These are phyloP conservation scores for Orthonevra nobilis DNA, from an alignment of 2,888 invertebrate species.

Conservation along the genomic window DNA sequence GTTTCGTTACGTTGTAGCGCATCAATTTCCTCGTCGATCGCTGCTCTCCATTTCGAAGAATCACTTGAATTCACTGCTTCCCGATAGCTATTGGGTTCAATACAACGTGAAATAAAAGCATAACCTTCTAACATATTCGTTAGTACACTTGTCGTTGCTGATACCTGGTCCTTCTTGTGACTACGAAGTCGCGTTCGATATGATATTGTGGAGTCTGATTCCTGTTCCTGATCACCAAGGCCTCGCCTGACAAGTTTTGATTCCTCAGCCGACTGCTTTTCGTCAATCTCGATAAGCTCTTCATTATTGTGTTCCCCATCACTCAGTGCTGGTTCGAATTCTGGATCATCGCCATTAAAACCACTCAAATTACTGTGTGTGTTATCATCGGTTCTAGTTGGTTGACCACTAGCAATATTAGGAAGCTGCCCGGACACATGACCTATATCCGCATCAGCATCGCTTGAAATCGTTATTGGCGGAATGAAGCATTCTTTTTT, in stretches of 20 bases:
- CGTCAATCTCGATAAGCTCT: too few relatives aligned
- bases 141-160: neutral
- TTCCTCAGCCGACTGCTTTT: too few relatives aligned
- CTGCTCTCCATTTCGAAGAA: neutral
- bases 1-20: too few relatives aligned
- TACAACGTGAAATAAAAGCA: neutral
- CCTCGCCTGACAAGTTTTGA: too few relatives aligned
- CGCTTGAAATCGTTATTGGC: neutral
- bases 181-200: neutral
- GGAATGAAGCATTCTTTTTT: neutral
- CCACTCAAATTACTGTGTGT: neutral
- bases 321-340: neutral
- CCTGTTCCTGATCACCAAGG: neutral
- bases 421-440: neutral
- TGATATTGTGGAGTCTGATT: neutral
- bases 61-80: conserved; percentile 1
- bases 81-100: neutral
- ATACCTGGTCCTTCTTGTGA: neutral
- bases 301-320: too few relatives aligned
- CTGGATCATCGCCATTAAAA: neutral
- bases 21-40: too few relatives aligned
- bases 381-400: neutral
- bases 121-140: conserved; percentile 6
- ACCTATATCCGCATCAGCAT: neutral
- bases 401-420: neutral